Evolutionary conservation across 2,113 vertebrate genomes (phyloP).

Genomic region (Heloderma charlesbogerti): DNA sequence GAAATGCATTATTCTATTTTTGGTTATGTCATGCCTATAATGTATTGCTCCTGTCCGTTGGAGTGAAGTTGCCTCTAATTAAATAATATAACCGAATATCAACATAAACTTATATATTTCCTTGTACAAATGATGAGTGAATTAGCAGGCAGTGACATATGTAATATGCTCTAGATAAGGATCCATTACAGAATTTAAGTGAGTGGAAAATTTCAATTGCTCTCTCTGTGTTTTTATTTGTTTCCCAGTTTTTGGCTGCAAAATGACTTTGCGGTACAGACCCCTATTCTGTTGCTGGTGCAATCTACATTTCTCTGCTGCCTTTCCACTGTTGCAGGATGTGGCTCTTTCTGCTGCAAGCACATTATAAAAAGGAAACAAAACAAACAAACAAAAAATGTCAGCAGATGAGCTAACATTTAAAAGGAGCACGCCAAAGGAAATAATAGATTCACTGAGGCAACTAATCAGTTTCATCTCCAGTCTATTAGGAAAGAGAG

Average conservation of each 20-base stretch:
- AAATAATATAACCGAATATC: background rate
- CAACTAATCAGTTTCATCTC: slow-evolving; percentile 23
- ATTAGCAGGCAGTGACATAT: background rate
- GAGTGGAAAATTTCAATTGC: slow-evolving; percentile 29
- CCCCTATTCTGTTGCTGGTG: background rate
- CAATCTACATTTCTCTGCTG: background rate
- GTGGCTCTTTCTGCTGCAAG: slow-evolving; percentile 2
- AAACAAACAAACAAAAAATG: background rate
- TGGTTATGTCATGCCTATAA: background rate
- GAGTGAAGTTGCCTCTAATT: background rate
- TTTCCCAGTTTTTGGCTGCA: background rate
- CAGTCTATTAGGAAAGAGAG: background rate
- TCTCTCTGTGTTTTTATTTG: slow-evolving; percentile 10
- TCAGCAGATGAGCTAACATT: background rate
- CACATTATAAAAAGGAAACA: background rate
- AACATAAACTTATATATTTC: slow-evolving; percentile 4
- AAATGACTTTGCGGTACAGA: background rate
- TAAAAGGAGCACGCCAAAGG: background rate
- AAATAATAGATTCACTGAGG: slow-evolving; percentile 12
- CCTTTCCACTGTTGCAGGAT: background rate
- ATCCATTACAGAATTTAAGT: slow-evolving; percentile 40
- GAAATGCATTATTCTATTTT: slow-evolving; percentile 4
- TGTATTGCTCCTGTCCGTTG: background rate
- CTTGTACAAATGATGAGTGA: slow-evolving; percentile 18
- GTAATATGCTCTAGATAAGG: slow-evolving; percentile 7